These are phyloP conservation scores for Drosophila conformis DNA, from an alignment of 2,888 invertebrate species.

Conservation along the genomic window DNA sequence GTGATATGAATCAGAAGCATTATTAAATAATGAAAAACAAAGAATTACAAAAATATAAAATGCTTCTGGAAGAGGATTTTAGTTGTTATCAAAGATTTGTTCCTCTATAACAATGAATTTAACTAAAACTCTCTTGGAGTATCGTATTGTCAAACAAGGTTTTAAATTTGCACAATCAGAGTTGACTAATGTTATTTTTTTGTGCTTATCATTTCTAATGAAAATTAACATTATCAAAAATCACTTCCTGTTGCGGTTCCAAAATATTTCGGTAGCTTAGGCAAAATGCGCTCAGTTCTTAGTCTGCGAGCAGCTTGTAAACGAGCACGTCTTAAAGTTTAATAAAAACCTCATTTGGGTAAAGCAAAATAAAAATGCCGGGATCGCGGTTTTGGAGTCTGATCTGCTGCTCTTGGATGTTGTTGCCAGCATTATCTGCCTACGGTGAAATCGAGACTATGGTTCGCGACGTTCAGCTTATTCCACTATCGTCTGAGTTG, in stretches of 20 bases:
- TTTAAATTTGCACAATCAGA: too few relatives aligned
- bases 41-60: not conserved
- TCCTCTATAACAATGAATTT: not conserved
- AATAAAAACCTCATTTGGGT: not conserved
- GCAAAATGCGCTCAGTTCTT: not conserved
- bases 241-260: constrained; percentile 29
- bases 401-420: not conserved
- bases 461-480: too few relatives aligned
- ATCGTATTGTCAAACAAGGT: not conserved
- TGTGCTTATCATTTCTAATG: not conserved
- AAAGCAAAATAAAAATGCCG: constrained; percentile 1
- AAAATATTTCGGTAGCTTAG: not conserved
- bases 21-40: not conserved
- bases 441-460: not conserved
- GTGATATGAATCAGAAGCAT: constrained; percentile 10
- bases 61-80: not conserved
- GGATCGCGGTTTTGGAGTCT: not conserved
- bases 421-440: not conserved
- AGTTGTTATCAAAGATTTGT: not conserved
- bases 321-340: not conserved
- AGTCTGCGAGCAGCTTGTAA: constrained; percentile 4
- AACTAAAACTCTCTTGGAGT: not conserved
- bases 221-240: constrained; percentile 14
- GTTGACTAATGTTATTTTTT: not conserved
- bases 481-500: not conserved